These are phyloP conservation scores for Amphimedon queenslandica DNA, from an alignment of 37 sponge, comb jelly and placozoan genomes.

Conservation along the genomic window DNA sequence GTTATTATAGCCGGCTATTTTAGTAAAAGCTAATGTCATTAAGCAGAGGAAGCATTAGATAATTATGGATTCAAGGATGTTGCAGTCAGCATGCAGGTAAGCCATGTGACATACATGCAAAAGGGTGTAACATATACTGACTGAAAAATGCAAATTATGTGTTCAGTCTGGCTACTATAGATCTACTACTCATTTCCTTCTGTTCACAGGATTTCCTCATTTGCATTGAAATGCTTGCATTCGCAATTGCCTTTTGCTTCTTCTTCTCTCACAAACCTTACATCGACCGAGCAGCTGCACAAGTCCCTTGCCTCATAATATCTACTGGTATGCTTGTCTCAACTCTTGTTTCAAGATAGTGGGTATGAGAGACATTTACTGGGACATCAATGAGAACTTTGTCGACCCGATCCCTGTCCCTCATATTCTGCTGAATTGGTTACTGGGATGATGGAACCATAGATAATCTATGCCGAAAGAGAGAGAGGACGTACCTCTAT, in stretches of 20 bases:
- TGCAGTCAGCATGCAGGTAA: constrained; percentile 46
- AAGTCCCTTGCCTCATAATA: too few relatives aligned
- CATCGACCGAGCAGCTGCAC: constrained; percentile 62
- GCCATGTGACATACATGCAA: background rate
- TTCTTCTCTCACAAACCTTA: constrained; percentile 92
- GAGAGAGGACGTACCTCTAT: too few relatives aligned
- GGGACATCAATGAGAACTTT: constrained; percentile 70
- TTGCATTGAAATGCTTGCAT: constrained; percentile 89
- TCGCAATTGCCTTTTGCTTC: constrained; percentile 82
- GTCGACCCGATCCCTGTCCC: constrained; percentile 59
- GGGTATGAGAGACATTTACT: constrained; percentile 70
- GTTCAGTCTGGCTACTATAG: too few relatives aligned
- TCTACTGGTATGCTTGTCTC: too few relatives aligned
- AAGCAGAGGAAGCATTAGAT: constrained; percentile 27
- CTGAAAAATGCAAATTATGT: too few relatives aligned
- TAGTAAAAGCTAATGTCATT: constrained; percentile 40
- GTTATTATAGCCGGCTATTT: constrained; percentile 49
- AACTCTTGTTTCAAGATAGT: constrained; percentile 64
- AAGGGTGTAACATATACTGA: too few relatives aligned
- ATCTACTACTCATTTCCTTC: too few relatives aligned
- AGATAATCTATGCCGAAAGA: too few relatives aligned
- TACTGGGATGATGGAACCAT: too few relatives aligned
- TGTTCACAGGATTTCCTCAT: constrained; percentile 84
- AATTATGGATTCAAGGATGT: constrained; percentile 56
- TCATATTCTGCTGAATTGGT: too few relatives aligned